These are phyloP conservation scores for Octopus bimaculoides DNA, from an alignment of 1,140 invertebrate genomes.

Conservation along the genomic window DNA sequence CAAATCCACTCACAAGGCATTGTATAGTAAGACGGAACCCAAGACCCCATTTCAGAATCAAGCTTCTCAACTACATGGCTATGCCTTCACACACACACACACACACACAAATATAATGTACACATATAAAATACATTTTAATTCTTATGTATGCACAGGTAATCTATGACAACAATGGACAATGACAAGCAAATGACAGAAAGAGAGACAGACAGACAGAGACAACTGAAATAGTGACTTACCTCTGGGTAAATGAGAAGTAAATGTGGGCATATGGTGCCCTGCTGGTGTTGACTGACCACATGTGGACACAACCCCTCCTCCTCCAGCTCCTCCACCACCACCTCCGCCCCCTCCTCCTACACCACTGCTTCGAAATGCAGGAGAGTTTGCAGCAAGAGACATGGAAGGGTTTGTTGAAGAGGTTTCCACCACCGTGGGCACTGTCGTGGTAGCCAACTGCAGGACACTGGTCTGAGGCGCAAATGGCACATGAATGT, in stretches of 20 bases:
- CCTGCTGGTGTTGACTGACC: not conserved
- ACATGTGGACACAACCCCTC: not conserved
- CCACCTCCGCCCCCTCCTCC: not conserved
- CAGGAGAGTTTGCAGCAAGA: not conserved
- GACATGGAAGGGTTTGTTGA: not conserved
- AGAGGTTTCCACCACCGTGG: not conserved
- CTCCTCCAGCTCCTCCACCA: not conserved
- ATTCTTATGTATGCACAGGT: too few species aligned
- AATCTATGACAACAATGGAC: too few species aligned
- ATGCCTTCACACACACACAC: too few species aligned
- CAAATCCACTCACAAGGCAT: too few species aligned
- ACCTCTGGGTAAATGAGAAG: conserved; percentile 24
- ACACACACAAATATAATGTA: too few species aligned
- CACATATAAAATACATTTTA: too few species aligned
- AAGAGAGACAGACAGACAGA: too few species aligned
- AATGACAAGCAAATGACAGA: too few species aligned
- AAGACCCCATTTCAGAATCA: too few species aligned
- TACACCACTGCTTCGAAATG: not conserved
- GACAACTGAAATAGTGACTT: not conserved
- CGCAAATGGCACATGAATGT: not conserved
- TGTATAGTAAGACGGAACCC: too few species aligned
- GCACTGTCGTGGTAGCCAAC: not conserved
- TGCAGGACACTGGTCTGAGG: not conserved
- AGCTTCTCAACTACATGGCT: too few species aligned
- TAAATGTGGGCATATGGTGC: conserved; percentile 17